phyloP scores from a whole-genome alignment of 2,113 vertebrate species.

The Hippoglossus stenolepis region DNA sequence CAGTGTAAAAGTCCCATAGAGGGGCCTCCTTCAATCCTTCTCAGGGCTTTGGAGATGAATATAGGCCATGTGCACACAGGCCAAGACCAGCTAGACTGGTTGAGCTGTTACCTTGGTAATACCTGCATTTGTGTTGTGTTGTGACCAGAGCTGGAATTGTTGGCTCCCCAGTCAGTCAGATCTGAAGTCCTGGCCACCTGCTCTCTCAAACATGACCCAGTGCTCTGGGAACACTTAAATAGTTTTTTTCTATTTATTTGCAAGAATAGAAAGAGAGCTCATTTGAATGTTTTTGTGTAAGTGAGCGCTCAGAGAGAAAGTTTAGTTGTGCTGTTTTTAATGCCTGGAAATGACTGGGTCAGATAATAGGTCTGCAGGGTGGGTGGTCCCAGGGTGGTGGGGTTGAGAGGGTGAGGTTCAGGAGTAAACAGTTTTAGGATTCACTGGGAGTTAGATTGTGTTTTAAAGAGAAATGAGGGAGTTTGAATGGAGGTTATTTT shows the following conservation, averaged over 20 bases:
- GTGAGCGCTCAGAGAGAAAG: constrained; percentile 35
- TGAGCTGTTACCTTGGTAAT: constrained; percentile 34
- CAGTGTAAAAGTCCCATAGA: constrained; percentile 34
- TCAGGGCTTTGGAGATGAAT: constrained; percentile 37
- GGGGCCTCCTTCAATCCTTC: constrained; percentile 14
- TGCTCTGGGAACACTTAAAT: constrained; percentile 36
- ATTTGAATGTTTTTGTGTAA: constrained; percentile 53
- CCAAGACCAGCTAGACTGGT: constrained; percentile 31
- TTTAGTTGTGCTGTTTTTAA: background rate
- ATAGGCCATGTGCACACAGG: constrained; percentile 22
- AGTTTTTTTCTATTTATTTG: constrained; percentile 1
- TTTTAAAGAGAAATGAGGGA: too few relatives aligned
- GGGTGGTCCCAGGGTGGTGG: background rate
- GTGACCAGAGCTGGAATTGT: constrained; percentile 42
- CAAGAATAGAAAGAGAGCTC: constrained; percentile 35
- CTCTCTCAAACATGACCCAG: constrained; percentile 40
- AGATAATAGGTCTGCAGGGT: constrained; percentile 12
- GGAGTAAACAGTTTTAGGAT: background rate
- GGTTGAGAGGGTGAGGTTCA: background rate
- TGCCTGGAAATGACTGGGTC: too few relatives aligned
- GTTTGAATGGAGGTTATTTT: too few relatives aligned
- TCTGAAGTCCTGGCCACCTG: constrained; percentile 25
- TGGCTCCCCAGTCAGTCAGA: constrained; percentile 39
- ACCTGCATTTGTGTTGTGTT: constrained; percentile 42
- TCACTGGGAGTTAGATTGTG: too few relatives aligned